Evolutionary conservation across 2,888 invertebrate genomes (phyloP), one percentile per base, ranked within the genome.

Genomic region (Drosophila vallismaia): DNA sequence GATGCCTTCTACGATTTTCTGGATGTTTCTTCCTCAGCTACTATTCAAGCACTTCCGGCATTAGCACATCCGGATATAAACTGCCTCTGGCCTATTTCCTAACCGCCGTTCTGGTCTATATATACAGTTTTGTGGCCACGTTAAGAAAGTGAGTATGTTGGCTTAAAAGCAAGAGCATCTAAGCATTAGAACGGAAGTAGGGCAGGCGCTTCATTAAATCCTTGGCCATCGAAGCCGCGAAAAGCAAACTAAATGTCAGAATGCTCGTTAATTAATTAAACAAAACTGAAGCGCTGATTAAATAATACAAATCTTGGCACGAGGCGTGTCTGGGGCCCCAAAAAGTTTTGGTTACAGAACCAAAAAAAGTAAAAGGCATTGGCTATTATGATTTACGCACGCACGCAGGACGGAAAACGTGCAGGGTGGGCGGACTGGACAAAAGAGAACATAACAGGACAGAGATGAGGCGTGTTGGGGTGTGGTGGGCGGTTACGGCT

Each of bases 71-170:
- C 75, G 94, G 95, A 14, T 99, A 99, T 91, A 94, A 96, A 78
- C 93, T 98, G 86, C 99, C 99, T 0, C 93, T 99, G 57, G 98
- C 98, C 1, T 99, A 99, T 91, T 98, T 99, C 90, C 93, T 98
- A 51, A 96, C 97, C 5, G 97, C 97, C 62, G 93, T 99, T 33
- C 94, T 95, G 14, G 96, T 98, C 45, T 98, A 98, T 90, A 95
- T 96, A 80, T 98, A 98, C 92, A 98, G 98, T 91, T 98, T 99
- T 92, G 96, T 98, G 76, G 97, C 97, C 46, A 98, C 97, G 79
- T 92, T 99, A 62, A 94, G 96, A 91, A 98, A 97, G 99, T 98
- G 92, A 92, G 93, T 91, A 79, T 28, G 8, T 9, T 9, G 42
- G 42, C 19, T 9, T 3, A 24, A 24, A 5, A 14, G 48, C 28